Conservation (phyloP, 1,140 invertebrate species). For the Scylla paramamosain region DNA sequence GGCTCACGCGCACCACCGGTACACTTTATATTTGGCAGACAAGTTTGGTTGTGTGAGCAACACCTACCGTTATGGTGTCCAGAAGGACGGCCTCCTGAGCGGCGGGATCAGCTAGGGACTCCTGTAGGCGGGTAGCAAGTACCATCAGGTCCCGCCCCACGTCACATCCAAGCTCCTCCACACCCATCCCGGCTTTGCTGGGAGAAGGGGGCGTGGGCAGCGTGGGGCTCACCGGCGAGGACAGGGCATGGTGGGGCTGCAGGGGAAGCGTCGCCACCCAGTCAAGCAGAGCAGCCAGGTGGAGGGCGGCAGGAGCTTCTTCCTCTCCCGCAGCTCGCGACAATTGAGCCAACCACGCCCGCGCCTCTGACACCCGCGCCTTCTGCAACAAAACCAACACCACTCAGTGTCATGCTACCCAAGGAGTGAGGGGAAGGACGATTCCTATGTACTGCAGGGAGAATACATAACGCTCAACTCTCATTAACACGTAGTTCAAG, state of each 20-base stretch:
- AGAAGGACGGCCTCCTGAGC: slow-evolving; percentile 64
- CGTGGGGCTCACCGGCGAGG: slow-evolving; percentile 70
- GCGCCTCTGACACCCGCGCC: slow-evolving; percentile 63
- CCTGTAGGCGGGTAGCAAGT: slow-evolving; percentile 66
- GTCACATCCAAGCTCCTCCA: slow-evolving; percentile 59
- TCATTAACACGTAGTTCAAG: neutral
- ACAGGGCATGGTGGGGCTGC: slow-evolving; percentile 61
- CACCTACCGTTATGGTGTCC: slow-evolving; percentile 66
- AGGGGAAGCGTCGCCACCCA: slow-evolving; percentile 66
- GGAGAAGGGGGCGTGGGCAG: slow-evolving; percentile 62
- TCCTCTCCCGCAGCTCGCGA: slow-evolving; percentile 52
- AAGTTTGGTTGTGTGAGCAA: neutral
- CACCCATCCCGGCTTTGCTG: slow-evolving; percentile 66
- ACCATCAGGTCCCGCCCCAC: slow-evolving; percentile 68
- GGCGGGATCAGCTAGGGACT: slow-evolving; percentile 52
- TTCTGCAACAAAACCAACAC: slow-evolving; percentile 31
- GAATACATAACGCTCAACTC: neutral
- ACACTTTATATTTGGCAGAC: neutral
- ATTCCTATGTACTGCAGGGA: too few species aligned
- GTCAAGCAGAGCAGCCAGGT: slow-evolving; percentile 71
- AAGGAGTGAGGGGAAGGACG: neutral
- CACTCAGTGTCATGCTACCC: neutral
- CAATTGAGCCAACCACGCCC: slow-evolving; percentile 67
- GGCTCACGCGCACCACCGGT: too few species aligned
- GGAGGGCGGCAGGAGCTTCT: slow-evolving; percentile 47